A percentile compares a stretch with the other conserved stretches of the same genome.
These are phyloP conservation scores for Vulpes lagopus DNA, from an alignment of 2,113 vertebrate species.

Conservation along the genomic window DNA sequence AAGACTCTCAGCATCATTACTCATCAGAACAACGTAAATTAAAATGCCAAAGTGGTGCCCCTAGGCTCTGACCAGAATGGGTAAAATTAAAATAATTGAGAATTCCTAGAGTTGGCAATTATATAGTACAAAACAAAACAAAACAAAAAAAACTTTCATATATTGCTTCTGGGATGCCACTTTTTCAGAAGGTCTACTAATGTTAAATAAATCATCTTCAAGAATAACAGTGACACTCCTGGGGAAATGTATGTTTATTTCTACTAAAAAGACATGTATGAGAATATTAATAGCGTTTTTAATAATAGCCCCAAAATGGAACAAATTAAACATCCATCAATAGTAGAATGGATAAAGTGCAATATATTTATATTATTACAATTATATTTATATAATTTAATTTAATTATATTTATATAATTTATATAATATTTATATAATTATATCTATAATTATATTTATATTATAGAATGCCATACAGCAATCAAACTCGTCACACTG, in stretches of 20 bases:
- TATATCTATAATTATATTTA: neutral
- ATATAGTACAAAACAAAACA: neutral
- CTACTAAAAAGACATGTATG: neutral
- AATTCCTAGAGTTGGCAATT: neutral
- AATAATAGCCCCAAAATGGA: neutral
- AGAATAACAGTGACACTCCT: neutral
- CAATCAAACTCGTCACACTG: neutral
- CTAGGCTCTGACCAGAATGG: neutral
- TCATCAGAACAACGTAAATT: neutral
- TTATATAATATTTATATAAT: too few species aligned
- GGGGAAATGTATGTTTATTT: neutral
- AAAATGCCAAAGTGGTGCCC: neutral
- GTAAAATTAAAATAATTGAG: neutral
- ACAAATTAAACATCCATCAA: neutral
- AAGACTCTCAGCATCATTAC: neutral
- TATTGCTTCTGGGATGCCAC: neutral
- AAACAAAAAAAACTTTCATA: neutral
- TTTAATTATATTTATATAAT: too few species aligned
- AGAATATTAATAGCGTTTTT: neutral
- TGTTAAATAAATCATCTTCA: neutral
- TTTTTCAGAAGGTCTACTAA: neutral
- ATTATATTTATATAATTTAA: too few species aligned
- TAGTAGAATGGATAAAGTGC: neutral
- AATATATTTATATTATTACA: neutral
- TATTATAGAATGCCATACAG: neutral